Conservation (phyloP, 1,140 invertebrate genomes). For the Drosophila parvula region DNA sequence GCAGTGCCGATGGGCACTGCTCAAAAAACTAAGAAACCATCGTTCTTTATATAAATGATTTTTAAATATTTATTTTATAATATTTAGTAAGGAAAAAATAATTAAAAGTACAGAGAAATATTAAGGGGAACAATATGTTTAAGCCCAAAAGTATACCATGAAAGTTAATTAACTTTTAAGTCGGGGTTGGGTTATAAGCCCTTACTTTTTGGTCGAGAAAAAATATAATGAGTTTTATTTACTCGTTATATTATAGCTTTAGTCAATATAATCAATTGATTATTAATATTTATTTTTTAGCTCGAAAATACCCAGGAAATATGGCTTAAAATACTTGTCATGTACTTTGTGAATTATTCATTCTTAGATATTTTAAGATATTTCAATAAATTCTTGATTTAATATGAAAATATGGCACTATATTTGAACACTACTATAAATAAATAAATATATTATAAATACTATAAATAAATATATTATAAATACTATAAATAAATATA, state of each 20-base stretch:
- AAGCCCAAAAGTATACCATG: slow-evolving; percentile 14
- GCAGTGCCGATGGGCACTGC: slow-evolving; percentile 47
- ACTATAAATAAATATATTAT: too few relatives aligned
- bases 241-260: too few relatives aligned
- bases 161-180: background rate
- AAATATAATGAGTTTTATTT: too few relatives aligned
- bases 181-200: background rate
- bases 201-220: background rate
- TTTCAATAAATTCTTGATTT: background rate
- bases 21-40: background rate
- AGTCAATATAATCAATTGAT: too few relatives aligned
- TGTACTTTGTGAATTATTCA: too few relatives aligned
- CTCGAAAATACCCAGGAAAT: too few relatives aligned
- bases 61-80: background rate
- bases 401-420: too few relatives aligned
- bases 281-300: too few relatives aligned
- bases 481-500: too few relatives aligned
- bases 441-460: too few relatives aligned
- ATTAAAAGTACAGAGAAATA: background rate
- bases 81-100: background rate
- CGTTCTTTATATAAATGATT: background rate
- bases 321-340: too few relatives aligned
- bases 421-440: too few relatives aligned
- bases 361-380: background rate
- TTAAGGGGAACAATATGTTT: background rate